Conservation (phyloP, 2,113 vertebrate genomes). For the Hassar affinis region DNA sequence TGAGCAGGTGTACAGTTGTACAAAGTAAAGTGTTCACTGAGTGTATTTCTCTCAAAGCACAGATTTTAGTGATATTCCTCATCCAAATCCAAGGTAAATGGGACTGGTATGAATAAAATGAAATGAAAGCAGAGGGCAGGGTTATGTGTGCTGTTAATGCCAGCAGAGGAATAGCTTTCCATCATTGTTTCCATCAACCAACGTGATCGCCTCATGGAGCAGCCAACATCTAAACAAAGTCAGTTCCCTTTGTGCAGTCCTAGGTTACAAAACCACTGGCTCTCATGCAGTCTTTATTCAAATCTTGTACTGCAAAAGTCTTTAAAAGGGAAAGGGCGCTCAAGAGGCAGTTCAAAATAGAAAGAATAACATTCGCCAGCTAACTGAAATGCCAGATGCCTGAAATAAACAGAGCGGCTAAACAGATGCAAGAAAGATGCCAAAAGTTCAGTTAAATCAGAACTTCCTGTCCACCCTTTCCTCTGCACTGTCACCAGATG, state of each 20-base stretch:
- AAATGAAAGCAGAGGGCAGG: neutral
- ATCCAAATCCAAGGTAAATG: neutral
- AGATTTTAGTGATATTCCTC: neutral
- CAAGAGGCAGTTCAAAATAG: slow-evolving; percentile 29
- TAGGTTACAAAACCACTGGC: neutral
- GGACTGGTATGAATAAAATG: neutral
- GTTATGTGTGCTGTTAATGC: neutral
- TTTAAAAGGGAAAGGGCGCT: slow-evolving; percentile 32
- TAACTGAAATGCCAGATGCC: slow-evolving; percentile 31
- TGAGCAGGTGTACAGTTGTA: too few relatives aligned
- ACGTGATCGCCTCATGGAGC: neutral
- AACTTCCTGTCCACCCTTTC: slow-evolving; percentile 9
- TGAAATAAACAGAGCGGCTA: neutral
- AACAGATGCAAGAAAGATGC: neutral
- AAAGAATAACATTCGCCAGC: slow-evolving; percentile 48
- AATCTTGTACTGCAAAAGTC: slow-evolving; percentile 21
- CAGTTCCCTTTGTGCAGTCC: neutral
- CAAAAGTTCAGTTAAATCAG: neutral
- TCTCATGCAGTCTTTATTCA: slow-evolving; percentile 28
- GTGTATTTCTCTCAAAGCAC: neutral
- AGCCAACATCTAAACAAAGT: neutral
- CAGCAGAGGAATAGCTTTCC: neutral
- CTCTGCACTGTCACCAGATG: slow-evolving; percentile 48
- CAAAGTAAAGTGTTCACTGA: too few relatives aligned
- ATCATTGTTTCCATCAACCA: neutral